Percentiles rank a stretch among this genome's conserved stretches.
Evolutionary conservation across 2,888 invertebrate species (phyloP).

Genomic region (Eristalis pertinax): DNA sequence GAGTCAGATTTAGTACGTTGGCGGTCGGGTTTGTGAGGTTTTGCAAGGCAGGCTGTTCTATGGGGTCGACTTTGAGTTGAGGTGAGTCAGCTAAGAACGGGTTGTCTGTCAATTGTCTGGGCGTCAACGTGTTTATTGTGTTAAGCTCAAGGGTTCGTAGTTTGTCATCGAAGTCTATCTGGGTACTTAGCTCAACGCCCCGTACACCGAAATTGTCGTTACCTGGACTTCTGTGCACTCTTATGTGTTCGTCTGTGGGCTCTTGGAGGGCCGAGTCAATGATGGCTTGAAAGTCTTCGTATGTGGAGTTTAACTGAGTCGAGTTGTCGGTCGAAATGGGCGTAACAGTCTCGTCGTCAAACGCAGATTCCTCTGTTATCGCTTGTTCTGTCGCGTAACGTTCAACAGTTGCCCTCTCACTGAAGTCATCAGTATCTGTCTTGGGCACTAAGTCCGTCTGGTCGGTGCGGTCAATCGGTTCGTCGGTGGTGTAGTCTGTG

Average conservation of each 20-base stretch:
- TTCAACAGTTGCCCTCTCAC: not conserved
- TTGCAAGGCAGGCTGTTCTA: conserved; percentile 55
- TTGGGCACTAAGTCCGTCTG: not conserved
- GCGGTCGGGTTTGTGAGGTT: conserved; percentile 35
- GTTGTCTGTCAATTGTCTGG: conserved; percentile 10
- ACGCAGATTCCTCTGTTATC: not conserved
- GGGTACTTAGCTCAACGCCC: conserved; percentile 38
- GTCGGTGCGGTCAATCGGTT: conserved; percentile 3
- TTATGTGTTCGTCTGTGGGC: conserved; percentile 37
- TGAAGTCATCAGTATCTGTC: not conserved
- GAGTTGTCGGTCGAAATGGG: conserved; percentile 5
- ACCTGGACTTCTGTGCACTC: conserved; percentile 43
- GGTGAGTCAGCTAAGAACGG: not conserved
- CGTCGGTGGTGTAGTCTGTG: not conserved
- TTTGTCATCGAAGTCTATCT: conserved; percentile 48
- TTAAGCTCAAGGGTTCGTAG: conserved; percentile 39
- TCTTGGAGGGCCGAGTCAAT: conserved; percentile 55
- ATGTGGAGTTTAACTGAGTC: conserved; percentile 10
- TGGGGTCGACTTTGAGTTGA: not conserved
- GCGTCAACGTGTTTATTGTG: not conserved
- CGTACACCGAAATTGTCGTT: not conserved
- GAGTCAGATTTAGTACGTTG: conserved; percentile 26
- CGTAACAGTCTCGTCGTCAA: not conserved
- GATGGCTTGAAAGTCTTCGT: conserved; percentile 53
- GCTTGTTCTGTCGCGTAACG: not conserved